Evolutionary conservation across 2,888 invertebrate species (phyloP).

Genomic region (Ischnura elegans): DNA sequence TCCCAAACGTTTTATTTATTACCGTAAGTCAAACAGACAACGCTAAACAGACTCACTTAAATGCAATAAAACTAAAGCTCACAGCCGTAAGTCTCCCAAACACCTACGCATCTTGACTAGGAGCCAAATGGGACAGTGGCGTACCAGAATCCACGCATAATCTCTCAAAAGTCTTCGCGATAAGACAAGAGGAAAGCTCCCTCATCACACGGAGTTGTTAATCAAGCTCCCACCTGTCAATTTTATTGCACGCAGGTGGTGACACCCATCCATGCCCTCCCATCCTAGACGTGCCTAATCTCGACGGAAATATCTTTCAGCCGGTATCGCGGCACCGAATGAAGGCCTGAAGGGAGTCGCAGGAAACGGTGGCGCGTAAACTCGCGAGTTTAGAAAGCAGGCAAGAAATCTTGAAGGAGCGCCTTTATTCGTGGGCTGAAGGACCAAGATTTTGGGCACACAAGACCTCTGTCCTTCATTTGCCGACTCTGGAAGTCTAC

Average conservation of each 20-base stretch:
- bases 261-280: background rate
- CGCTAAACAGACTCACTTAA: background rate
- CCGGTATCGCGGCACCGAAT: background rate
- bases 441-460: background rate
- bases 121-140: background rate
- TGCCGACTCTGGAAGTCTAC: background rate
- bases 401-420: background rate
- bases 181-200: background rate
- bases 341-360: background rate
- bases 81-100: background rate
- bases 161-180: slow-evolving; percentile 14
- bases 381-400: background rate
- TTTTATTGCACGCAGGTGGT: background rate
- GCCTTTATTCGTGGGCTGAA: background rate
- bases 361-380: slow-evolving; percentile 2
- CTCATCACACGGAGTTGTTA: background rate
- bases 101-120: background rate
- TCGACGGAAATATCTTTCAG: background rate
- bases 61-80: background rate
- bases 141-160: background rate
- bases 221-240: slow-evolving; percentile 13
- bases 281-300: slow-evolving; percentile 27
- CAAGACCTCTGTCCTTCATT: background rate
- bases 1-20: too few relatives aligned
- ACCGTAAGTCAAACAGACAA: too few relatives aligned